Base-by-base conservation (phyloP, 2,888 invertebrate species). In the Coenonympha arcania region DNA sequence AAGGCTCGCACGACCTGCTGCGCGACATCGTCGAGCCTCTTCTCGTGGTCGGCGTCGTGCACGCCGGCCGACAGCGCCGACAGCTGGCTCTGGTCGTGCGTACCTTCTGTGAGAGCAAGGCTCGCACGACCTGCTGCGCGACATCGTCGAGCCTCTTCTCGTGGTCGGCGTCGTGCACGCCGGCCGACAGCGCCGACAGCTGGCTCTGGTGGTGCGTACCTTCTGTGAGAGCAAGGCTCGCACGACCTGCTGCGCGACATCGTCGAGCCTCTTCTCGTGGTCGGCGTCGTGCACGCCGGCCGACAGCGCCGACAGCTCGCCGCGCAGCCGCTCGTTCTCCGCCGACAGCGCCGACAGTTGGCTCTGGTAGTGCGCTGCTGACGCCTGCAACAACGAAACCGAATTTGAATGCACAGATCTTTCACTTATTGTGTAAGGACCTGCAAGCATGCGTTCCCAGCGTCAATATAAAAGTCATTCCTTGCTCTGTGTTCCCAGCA, bases 141-240 rank as follows among this genome's bases (percentile, higher is more conserved):
- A n/a, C n/a, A n/a, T n/a, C n/a, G n/a, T n/a, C n/a, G n/a, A n/a
- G n/a, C n/a, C n/a, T n/a, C n/a, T n/a, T n/a, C n/a, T n/a, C n/a
- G n/a, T n/a, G n/a, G n/a, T n/a, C n/a, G n/a, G n/a, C n/a, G n/a
- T n/a, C n/a, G n/a, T n/a, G n/a, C n/a, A n/a, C n/a, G n/a, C n/a
- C n/a, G n/a, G n/a, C n/a, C n/a, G n/a, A n/a, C n/a, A n/a, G n/a
- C n/a, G n/a, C n/a, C n/a, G n/a, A n/a, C n/a, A n/a, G n/a, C n/a
- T n/a, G n/a, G n/a, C n/a, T n/a, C n/a, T n/a, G 43, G n/a, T n/a
- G n/a, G n/a, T n/a, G n/a, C n/a, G n/a, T 54, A 94, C 94, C 91
- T 94, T 94, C 87, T 95, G 95, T 41, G 93, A 92, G 61, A 95
- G 89, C 57, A 95, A 87, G 43, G 94, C 94, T 63, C 93, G 90